Conservation (phyloP, 2,797 vertebrate species). For the Clarias fuscus region DNA sequence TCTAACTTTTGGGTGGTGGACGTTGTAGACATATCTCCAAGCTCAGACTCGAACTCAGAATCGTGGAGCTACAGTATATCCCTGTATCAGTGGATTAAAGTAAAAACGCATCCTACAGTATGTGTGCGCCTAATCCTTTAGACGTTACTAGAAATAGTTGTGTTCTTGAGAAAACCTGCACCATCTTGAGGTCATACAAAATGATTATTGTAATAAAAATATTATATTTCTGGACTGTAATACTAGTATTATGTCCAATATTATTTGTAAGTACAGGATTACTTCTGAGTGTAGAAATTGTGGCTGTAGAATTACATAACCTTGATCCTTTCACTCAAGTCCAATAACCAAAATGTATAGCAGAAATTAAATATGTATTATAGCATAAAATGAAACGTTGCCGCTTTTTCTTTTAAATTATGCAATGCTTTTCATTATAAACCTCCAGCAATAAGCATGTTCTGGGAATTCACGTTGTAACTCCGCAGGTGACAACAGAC, state of each 20-base stretch:
- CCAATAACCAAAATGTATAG: background rate
- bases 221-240: background rate
- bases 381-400: background rate
- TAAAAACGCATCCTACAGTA: too few species aligned
- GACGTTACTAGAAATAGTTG: background rate
- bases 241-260: background rate
- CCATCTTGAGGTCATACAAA: background rate
- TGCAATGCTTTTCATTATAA: background rate
- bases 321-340: background rate
- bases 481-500: background rate
- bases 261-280: background rate
- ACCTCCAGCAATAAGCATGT: background rate
- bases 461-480: background rate
- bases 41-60: background rate
- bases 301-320: background rate
- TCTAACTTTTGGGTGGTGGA: too few species aligned
- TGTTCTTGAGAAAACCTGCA: background rate
- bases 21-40: background rate
- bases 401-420: background rate
- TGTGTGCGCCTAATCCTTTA: background rate
- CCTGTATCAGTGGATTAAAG: background rate
- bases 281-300: background rate
- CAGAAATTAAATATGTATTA: background rate
- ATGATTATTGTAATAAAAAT: background rate
- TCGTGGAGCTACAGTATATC: background rate